Percentiles rank a stretch among this genome's conserved stretches.
Evolutionary conservation across 2,797 vertebrate genomes (phyloP).

Genomic region (Sebastiscus albofasciatus): DNA sequence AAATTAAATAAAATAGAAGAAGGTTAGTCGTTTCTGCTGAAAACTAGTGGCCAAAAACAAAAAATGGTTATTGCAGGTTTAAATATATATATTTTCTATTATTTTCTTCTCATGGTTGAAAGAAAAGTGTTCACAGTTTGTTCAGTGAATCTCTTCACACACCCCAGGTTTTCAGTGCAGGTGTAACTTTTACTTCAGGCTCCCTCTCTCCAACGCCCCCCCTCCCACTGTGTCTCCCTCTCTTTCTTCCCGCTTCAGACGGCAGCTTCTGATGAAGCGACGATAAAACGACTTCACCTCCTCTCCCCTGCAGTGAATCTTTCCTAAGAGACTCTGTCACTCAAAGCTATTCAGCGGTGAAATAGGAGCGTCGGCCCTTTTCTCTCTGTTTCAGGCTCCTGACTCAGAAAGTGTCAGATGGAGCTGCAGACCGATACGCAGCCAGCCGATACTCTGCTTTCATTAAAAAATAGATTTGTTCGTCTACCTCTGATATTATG

Average conservation of each 20-base stretch:
- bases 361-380: constrained; percentile 13
- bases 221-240: constrained; percentile 7
- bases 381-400: background rate
- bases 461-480: rapidly evolving
- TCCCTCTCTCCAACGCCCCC: background rate
- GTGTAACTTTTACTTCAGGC: constrained; percentile 20
- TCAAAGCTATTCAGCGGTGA: constrained; percentile 41
- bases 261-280: constrained; percentile 37
- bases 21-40: no score
- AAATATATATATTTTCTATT: background rate
- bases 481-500: background rate
- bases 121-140: background rate
- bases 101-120: background rate
- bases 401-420: background rate
- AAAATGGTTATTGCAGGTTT: background rate
- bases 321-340: constrained; percentile 45
- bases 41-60: background rate
- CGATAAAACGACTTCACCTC: constrained; percentile 29
- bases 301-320: constrained; percentile 38
- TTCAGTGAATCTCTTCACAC: background rate
- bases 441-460: background rate
- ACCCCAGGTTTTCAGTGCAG: background rate
- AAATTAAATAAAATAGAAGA: no score
- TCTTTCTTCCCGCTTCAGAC: constrained; percentile 35
- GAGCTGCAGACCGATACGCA: background rate